Evolutionary conservation across 2,113 vertebrate genomes (phyloP), one percentile per base, ranked within the genome.

Genomic region (Semnornis frantzii): DNA sequence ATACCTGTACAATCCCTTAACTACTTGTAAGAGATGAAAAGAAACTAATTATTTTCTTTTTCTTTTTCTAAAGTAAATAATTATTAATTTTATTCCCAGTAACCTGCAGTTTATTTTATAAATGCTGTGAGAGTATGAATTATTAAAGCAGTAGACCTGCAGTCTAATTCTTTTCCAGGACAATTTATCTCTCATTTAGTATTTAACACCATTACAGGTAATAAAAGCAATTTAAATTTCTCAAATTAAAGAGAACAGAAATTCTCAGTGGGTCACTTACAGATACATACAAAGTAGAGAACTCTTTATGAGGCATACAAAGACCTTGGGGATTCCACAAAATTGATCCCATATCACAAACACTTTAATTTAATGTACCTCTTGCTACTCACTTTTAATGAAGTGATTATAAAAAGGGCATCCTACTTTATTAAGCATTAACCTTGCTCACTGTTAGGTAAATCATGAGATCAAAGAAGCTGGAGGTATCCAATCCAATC

Each of bases 321-420:
- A 87, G 89, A 75, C 93, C 92, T 79, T 30, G 74, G 93, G 92
- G 92, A 94, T 91, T 92, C 66, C 70, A 37, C 62, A 65, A 80
- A 89, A 96, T 94, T 95, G 95, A 96, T 97, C 94, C 95, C 95
- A 86, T 58, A 94, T 48, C 92, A 80, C 94, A 94, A 94, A 94
- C 97, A 93, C 85, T 95, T 91, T 91, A 81, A 91, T 93, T 95
- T 96, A 93, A 97, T 94, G 96, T 46, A 93, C 85, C 94, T 92
- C 92, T 86, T 84, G 83, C 94, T 89, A 78, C 85, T 79, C 84
- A 57, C 87, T 96, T 96, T 82, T 96, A 97, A 97, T 96, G 95
- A 95, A 92, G 93, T 65, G 85, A 96, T 97, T 96, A 95, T 62
- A 92, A 93, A 96, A 96, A 93, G 95, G 91, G 80, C 92, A 95